Base-by-base conservation (phyloP, 2,113 vertebrate genomes). In the Neomonachus schauinslandi region DNA sequence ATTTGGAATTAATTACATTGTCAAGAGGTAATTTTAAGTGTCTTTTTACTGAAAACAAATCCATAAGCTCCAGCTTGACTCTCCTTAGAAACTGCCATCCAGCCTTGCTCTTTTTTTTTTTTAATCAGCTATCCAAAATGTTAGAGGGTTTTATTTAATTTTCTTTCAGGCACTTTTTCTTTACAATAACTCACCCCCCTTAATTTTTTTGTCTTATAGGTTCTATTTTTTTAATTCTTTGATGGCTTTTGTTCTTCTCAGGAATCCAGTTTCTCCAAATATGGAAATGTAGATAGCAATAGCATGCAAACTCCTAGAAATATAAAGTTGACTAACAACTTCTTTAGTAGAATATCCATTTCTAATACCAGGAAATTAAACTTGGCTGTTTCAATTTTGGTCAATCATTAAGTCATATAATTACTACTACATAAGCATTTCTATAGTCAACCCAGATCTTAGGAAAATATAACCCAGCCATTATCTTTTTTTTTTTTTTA, bases 291-390 rank as follows among this genome's bases (percentile, higher is more conserved):
- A 4, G 39, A 86, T 51, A 72, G 11, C 22, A 51, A 53, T 57
- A 95, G 3, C 22, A 74, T 7, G 31, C 7, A 87, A 95, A 76
- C 7, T 74, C 39, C 83, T 33, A 95, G 46, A 26, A 63, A 31
- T 51, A 79, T 36, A 53, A 95, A n/a, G 18, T 67, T 49, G 8
- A 69, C 8, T 88, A 87, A 87, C 83, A 74, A 42, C 19, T 76
- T 87, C 11, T 92, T 97, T 89, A 36, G 15, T 89, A 61, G 51
- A 96, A 74, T 67, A 93, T 88, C 13, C 61, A 88, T 94, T 80
- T 94, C 19, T 67, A 95, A 61, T 88, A 36, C 80, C 49, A 91
- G 21, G 14, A 96, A 80, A 84, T 89, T 79, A 93, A 88, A 95
- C 5, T 82, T 57, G 16, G 8, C 5, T 55, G 7, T 93, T 91